Base-by-base conservation (phyloP, 2,113 vertebrate genomes). In the Tauraco erythrolophus region DNA sequence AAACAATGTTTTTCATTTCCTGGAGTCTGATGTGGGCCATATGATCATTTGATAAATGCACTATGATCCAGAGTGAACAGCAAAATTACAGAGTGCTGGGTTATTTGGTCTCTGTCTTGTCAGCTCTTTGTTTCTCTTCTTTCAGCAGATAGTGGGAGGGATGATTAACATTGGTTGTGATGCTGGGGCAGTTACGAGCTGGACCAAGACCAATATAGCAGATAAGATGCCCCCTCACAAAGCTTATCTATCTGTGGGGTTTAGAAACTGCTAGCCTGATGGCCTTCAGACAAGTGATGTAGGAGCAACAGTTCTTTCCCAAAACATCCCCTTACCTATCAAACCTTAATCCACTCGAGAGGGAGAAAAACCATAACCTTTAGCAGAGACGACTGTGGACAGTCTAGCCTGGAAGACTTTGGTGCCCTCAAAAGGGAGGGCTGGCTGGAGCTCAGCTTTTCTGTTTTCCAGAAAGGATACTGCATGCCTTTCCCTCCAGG, bases 51-150 rank as follows among this genome's bases (percentile, higher is more conserved):
- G 64, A 94, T 50, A 78, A 84, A 84, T 31, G 64, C 1, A 2
- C 35, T 13, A 6, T 53, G 60, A 48, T 92, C 69, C 74, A 81
- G 51, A 45, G 25, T 4, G 50, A 93, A 30, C 57, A 76, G 79
- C 28, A 53, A 33, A 83, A 77, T 87, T 84, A 77, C 54, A 5
- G 43, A 60, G 56, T 51, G 27, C 45, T 31, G 4, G 72, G 64
- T 84, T 96, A 22, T 62, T 84, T 94, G 76, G 56, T 92, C 14
- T 92, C 41, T 84, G 80, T 66, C 68, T 84, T 78, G 77, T 74
- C 69, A 96, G 51, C 51, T 71, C 19, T 68, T 84, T 17, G 24
- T 62, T 92, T 62, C 51, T 54, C 41, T 43, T 86, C 51, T 89
- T 75, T 51, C 60, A 84, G 51, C 65, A 66, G 76, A 25, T 46